phyloP scores from a whole-genome alignment of 2,113 vertebrate species.

The Megatriorchis doriae region DNA sequence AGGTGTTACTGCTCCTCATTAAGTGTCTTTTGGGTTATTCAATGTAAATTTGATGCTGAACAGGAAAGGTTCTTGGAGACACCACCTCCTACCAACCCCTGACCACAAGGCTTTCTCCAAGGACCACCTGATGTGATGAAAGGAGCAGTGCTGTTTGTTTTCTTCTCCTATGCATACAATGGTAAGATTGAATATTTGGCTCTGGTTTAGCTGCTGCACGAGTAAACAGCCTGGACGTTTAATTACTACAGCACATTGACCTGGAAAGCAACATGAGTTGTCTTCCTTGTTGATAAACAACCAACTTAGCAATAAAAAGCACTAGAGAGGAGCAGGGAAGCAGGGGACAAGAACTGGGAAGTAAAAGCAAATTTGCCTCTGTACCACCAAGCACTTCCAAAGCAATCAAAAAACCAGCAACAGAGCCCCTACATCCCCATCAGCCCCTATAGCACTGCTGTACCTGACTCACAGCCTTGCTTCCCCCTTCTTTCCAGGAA shows the following conservation, averaged over 20 bases:
- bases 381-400: background rate
- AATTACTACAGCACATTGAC: background rate
- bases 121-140: slow-evolving; percentile 36
- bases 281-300: background rate
- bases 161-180: slow-evolving; percentile 46
- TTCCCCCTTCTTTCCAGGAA: background rate
- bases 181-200: background rate
- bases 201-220: background rate
- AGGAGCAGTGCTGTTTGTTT: background rate
- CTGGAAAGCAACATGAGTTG: background rate
- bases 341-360: background rate
- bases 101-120: background rate
- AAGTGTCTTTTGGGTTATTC: background rate
- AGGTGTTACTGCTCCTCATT: background rate
- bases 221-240: background rate
- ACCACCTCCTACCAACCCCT: background rate
- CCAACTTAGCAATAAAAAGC: background rate
- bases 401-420: background rate
- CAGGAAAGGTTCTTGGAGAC: background rate
- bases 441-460: rapidly evolving
- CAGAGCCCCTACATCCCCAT: rapidly evolving
- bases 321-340: background rate
- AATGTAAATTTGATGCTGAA: slow-evolving; percentile 30
- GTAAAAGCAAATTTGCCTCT: background rate
- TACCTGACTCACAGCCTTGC: background rate